Evolutionary conservation across 1,140 invertebrate genomes (phyloP), one percentile per base, ranked within the genome.

Genomic region (Apis laboriosa): DNA sequence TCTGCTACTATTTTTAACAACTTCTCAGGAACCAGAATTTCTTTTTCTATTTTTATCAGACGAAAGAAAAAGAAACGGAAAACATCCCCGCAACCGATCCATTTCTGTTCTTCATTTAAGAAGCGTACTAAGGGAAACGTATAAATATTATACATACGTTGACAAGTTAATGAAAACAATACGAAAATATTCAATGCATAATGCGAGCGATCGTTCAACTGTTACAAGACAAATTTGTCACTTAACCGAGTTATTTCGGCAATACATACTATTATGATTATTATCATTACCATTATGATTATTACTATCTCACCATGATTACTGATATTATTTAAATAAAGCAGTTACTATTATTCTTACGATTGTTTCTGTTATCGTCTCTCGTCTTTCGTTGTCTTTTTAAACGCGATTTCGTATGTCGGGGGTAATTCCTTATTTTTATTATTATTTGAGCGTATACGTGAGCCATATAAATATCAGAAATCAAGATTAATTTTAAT

Each of bases 261-360:
- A 82, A 89, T 89, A 88, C 85, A 85, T 83, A 73, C 24, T 71
- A 64, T 61, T 83, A 68, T 28, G 66, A 71, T 77, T 76, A 78
- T 82, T 73, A 61, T 55, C 74, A 80, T 82, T 43, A 43, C 0
- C 34, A 77, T 28, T 77, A 75, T 21, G 43, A 60, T 70, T 70
- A 73, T 71, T 73, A 58, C 56, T 83, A 81, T 83, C 34, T 43
- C 64, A 81, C 21, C 78, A 87, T 81, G 83, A 87, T 86, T 86
- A 89, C 24, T 89, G 80, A 88, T 87, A 90, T 90, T 85, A 90
- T 90, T 90, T 90, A 87, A 90, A 90, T 90, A 90, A 90, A 90
- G 72, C 84, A 90, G 89, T 90, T 85, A 90, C 88, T 84, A 90
- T 90, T 89, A 89, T 88, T 88, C 78, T 84, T 89, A 85, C 58